Base-by-base conservation (phyloP, 2,113 vertebrate species). In the Rhynchomys soricoides region DNA sequence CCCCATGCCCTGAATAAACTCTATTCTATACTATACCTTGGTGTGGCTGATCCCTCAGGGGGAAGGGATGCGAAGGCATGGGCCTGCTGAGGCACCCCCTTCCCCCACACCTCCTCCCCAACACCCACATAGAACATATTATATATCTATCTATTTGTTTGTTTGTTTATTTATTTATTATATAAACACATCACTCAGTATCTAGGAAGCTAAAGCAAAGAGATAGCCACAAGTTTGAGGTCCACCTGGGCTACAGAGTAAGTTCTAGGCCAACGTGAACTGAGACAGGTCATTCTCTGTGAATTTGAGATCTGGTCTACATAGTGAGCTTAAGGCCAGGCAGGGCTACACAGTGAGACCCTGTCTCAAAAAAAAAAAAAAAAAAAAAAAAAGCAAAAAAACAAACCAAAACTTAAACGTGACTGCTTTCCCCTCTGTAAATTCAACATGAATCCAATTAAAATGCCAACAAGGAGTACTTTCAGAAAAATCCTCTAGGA, bases 361-460 rank as follows among this genome's bases (percentile, higher is more conserved):
- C 50, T 57, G 21, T 55, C 11, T 55, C 40, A 73, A 73, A 57
- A 55, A 52, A 52, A 34, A 6, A 48, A 77, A 16, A 40, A 45
- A 77, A 64, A 21, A 64, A 64, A 64, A 11, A 6, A 66, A 66
- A 88, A 88, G 29, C 16, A 52, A 52, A 13, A 7, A 37, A 79
- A 21, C 6, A 37, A 52, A 70, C 37, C 15, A 70, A 86, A 45
- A 50, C 2, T 68, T 34, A 70, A 88, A 88, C 10, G 4, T 86
- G 24, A 85, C 52, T 24, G n/a, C 13, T 62, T 66, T 13, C 13
- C 31, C 40, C 85, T 79, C 66, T 94, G 70, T 52, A 95, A 94
- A 81, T 89, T 77, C 74, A 96, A 74, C 52, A 45, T 81, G 82
- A 94, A 93, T 59, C 75, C 55, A 96, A 94, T 93, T 96, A 96